Base-by-base conservation (phyloP, 1,140 invertebrate species). In the Magallana ariakensis region DNA sequence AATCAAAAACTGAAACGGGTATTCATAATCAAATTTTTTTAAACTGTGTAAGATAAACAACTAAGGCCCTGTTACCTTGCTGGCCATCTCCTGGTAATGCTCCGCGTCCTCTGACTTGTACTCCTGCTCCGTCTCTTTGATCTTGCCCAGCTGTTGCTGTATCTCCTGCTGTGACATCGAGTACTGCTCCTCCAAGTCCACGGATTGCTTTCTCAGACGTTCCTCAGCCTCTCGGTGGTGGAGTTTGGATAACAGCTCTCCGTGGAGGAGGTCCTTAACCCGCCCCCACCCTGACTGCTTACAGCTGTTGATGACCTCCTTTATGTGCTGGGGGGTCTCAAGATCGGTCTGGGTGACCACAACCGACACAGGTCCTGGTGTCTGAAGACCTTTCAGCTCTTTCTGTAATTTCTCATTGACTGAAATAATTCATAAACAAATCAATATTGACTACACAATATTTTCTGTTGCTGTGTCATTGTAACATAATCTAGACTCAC, bases 111-210 rank as follows among this genome's bases (percentile, higher is more conserved):
- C 80, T n/a, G 90, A 66, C 26, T 89, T 90, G 81, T 91, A 92
- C 80, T 87, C 84, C 15, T 92, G 87, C 80, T 93, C 92, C 16
- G 90, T 89, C 54, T 92, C 81, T 33, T 89, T 81, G n/a, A 93
- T 89, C 62, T 90, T 87, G 26, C 80, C 83, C 55, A 87, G 46
- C 56, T 91, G 86, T 16, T 85, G 82, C 80, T 90, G 81, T 26
- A 93, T 85, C 33, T 91, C 87, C 26, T 87, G 80, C 86, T 90
- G 87, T 6, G 88, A 90, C 19, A 87, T 75, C 6, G 87, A 87
- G 80, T 91, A 89, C 80, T 93, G 83, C 55, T 93, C 90, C 54
- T 91, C 89, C 46, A 92, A 83, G 13, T 92, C 88, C 62, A 93
- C 88, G 15, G 89, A 86, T 56, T 92, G 89, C 70, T 85, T 66